phyloP scores from a whole-genome alignment of 2,797 vertebrate genomes.

The Eupleurogrammus muticus region DNA sequence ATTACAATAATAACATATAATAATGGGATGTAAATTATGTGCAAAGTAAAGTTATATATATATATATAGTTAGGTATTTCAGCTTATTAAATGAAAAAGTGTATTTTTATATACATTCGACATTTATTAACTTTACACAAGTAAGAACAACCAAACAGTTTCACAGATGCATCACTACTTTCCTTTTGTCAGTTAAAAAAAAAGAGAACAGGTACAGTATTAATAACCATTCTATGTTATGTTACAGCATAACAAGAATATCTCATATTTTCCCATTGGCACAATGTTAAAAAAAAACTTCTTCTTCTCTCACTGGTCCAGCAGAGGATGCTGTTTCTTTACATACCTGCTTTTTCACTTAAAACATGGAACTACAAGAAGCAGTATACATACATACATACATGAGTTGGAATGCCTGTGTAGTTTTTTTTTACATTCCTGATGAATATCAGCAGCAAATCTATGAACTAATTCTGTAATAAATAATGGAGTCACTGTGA shows the following conservation, averaged over 20 bases:
- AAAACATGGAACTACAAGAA: conserved; percentile 10
- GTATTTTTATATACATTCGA: conserved; percentile 4
- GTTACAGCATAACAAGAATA: conserved; percentile 29
- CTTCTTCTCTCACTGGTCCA: conserved; percentile 22
- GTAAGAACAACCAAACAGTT: background rate
- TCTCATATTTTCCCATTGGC: conserved; percentile 6
- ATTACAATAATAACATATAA: no score
- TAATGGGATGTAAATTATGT: no score
- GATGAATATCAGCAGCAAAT: conserved; percentile 9
- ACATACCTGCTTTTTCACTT: background rate
- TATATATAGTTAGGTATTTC: background rate
- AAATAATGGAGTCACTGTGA: conserved; percentile 24
- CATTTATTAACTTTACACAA: conserved; percentile 36
- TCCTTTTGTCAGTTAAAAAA: conserved; percentile 4
- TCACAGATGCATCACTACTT: background rate
- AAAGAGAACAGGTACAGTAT: conserved; percentile 1
- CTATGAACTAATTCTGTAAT: conserved; percentile 10
- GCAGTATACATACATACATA: conserved; percentile 1
- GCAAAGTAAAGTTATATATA: no score
- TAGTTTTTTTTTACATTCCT: conserved; percentile 26
- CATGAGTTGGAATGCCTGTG: conserved; percentile 28
- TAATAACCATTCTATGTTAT: conserved; percentile 15
- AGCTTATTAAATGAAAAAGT: background rate
- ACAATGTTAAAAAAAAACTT: background rate
- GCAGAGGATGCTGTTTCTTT: conserved; percentile 49